Percentiles rank a stretch among this genome's conserved stretches.
Evolutionary conservation across 2,113 vertebrate genomes (phyloP).

Genomic region (Scophthalmus maximus): DNA sequence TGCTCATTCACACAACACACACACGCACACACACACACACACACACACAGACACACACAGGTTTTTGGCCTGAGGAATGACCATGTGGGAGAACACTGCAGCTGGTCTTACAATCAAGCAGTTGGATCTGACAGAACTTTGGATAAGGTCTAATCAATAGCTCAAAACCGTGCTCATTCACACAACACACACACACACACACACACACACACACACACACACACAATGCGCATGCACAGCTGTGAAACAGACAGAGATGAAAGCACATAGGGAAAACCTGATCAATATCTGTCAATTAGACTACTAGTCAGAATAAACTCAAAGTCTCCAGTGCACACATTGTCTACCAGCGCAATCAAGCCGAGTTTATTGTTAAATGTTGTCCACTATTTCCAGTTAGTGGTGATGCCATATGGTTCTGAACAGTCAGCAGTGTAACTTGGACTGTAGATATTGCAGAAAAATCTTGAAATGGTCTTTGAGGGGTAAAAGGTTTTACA

Average conservation of each 20-base stretch:
- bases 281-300: slow-evolving; percentile 61
- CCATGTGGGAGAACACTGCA: slow-evolving; percentile 4
- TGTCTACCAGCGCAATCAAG: slow-evolving; percentile 20
- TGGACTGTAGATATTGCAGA: not conserved
- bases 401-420: not conserved
- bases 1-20: slow-evolving; percentile 7
- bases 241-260: slow-evolving; percentile 7
- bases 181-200: not conserved
- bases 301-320: slow-evolving; percentile 38
- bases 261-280: slow-evolving; percentile 20
- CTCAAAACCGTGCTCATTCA: not conserved
- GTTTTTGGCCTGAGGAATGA: slow-evolving; percentile 26
- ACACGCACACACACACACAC: not conserved
- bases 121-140: slow-evolving; percentile 51
- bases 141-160: slow-evolving; percentile 44
- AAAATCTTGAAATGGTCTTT: not conserved
- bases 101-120: slow-evolving; percentile 56
- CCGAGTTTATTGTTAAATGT: slow-evolving; percentile 20
- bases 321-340: slow-evolving; percentile 19
- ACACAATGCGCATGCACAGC: not conserved
- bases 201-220: not conserved
- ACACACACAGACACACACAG: not conserved
- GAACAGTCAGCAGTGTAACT: not conserved
- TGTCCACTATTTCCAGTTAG: not conserved
- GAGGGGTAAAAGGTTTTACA: no score